phyloP scores from a whole-genome alignment of 2,113 vertebrate genomes.

The Atlantisia rogersi region DNA sequence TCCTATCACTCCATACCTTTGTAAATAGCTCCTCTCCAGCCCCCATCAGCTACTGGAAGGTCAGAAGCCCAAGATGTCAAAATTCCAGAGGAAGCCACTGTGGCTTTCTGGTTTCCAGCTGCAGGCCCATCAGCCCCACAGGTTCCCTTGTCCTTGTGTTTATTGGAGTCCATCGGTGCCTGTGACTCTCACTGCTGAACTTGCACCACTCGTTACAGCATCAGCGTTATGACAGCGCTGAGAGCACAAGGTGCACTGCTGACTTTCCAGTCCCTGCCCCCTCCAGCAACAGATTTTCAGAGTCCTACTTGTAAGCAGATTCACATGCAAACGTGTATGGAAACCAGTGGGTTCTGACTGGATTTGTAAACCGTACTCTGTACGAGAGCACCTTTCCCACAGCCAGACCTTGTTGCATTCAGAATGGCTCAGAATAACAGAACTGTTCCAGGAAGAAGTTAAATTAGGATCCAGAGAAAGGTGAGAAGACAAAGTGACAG shows the following conservation, averaged over 20 bases:
- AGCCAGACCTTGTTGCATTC: background rate
- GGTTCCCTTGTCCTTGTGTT: fast-evolving
- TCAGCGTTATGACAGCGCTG: fast-evolving
- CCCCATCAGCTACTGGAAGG: background rate
- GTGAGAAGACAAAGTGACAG: fast-evolving
- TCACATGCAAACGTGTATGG: background rate
- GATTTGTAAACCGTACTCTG: background rate
- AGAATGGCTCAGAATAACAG: background rate
- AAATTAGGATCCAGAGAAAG: background rate
- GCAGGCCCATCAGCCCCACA: fast-evolving
- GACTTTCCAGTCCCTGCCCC: background rate
- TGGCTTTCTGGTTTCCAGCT: background rate
- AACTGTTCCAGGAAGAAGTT: background rate
- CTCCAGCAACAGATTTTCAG: background rate
- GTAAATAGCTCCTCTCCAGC: no score
- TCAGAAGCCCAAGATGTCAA: background rate
- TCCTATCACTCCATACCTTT: no score
- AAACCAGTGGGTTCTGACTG: background rate
- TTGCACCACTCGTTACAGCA: background rate
- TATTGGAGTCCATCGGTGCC: background rate
- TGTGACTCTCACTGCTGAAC: background rate
- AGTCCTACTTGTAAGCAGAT: background rate
- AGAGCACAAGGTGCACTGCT: background rate
- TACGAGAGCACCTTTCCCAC: background rate
- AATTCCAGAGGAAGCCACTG: fast-evolving